phyloP scores from a whole-genome alignment of 2,888 invertebrate genomes.

The Phasia obesa region DNA sequence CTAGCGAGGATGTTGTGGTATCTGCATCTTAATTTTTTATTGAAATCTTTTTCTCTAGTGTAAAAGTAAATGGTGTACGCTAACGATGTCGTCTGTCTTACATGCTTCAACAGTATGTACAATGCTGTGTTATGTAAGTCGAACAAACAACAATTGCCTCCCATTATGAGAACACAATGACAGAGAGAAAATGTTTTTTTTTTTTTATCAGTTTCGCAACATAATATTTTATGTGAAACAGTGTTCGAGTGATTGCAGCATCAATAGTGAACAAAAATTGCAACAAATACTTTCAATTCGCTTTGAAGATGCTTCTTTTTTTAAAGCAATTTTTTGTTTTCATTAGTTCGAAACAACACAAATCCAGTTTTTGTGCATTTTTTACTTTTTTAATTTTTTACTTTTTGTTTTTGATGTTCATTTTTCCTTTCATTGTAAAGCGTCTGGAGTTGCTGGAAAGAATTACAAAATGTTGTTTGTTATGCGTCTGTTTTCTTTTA shows the following conservation, averaged over 20 bases:
- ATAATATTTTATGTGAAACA: constrained; percentile 43
- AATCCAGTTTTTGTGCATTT: constrained; percentile 68
- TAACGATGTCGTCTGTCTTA: not conserved
- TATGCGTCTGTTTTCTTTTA: constrained; percentile 5
- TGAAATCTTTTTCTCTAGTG: too few relatives aligned
- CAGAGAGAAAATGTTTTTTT: constrained; percentile 37
- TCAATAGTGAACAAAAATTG: constrained; percentile 66
- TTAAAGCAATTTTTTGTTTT: constrained; percentile 32
- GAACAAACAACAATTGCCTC: constrained; percentile 47
- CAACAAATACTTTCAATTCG: constrained; percentile 71
- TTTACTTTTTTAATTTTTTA: too few relatives aligned
- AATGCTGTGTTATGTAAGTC: constrained; percentile 32
- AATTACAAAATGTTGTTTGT: constrained; percentile 57
- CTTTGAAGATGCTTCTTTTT: constrained; percentile 50
- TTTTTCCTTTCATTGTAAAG: constrained; percentile 44
- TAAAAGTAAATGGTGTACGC: not conserved
- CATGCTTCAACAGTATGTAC: not conserved
- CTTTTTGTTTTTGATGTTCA: not conserved
- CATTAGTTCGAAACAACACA: constrained; percentile 67
- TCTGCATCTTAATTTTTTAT: too few relatives aligned
- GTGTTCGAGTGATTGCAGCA: constrained; percentile 35
- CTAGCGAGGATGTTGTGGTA: too few relatives aligned
- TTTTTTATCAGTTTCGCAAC: constrained; percentile 12
- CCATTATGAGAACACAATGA: constrained; percentile 62
- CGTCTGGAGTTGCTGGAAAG: constrained; percentile 53